A percentile compares a stretch with the other conserved stretches of the same genome.
These are phyloP conservation scores for Fissipunctia ypsillon DNA, from an alignment of 2,888 invertebrate genomes.

Conservation along the genomic window DNA sequence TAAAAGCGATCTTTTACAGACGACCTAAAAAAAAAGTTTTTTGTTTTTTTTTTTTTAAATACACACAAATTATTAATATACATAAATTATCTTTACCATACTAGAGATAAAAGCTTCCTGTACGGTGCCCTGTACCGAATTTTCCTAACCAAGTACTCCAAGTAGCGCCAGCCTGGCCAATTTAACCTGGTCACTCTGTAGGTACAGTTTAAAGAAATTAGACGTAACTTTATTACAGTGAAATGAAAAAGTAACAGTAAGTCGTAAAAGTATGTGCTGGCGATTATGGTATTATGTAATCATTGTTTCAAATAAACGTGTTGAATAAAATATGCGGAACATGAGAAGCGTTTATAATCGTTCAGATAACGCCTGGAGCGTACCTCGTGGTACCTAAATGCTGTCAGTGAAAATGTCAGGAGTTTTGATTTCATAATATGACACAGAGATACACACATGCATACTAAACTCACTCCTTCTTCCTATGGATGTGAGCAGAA, in stretches of 20 bases:
- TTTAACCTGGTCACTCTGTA: constrained; percentile 26
- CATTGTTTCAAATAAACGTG: constrained; percentile 19
- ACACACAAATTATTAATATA: too few species aligned
- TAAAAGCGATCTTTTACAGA: too few species aligned
- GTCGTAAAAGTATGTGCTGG: constrained; percentile 31
- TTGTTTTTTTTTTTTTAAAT: too few species aligned
- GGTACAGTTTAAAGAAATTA: constrained; percentile 41
- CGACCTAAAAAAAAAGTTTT: too few species aligned
- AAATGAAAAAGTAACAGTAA: constrained; percentile 53
- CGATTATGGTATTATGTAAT: constrained; percentile 38
- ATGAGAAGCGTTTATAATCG: constrained; percentile 6
- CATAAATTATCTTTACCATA: background rate
- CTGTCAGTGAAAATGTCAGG: background rate
- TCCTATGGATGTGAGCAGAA: background rate
- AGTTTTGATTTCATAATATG: background rate
- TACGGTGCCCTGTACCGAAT: background rate
- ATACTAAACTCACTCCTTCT: background rate
- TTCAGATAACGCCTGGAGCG: background rate
- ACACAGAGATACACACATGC: background rate
- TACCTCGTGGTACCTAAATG: background rate
- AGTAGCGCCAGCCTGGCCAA: constrained; percentile 3
- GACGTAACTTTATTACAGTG: constrained; percentile 38
- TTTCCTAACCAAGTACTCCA: background rate
- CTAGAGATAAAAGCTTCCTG: background rate
- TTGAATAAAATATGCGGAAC: constrained; percentile 2